Evolutionary conservation across 2,888 invertebrate genomes (phyloP).

Genomic region (Masnerella sp.): DNA sequence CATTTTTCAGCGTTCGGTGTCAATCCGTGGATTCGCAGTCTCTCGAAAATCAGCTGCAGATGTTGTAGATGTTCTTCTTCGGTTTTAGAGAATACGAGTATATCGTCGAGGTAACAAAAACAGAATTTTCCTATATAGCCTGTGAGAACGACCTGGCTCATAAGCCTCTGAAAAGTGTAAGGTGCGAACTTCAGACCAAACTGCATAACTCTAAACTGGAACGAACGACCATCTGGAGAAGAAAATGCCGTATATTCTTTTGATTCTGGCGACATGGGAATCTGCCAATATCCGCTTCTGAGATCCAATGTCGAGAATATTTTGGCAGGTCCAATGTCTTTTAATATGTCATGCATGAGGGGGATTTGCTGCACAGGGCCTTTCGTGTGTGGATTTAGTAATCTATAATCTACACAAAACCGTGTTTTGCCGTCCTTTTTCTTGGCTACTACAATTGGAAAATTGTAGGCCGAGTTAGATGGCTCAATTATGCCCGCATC

Average conservation of each 20-base stretch:
- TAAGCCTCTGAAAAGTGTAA: conserved; percentile 66
- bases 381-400: conserved; percentile 14
- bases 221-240: conserved; percentile 64
- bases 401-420: conserved; percentile 59
- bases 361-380: conserved; percentile 16
- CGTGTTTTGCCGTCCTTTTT: conserved; percentile 50
- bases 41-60: conserved; percentile 57
- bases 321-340: conserved; percentile 56
- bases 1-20: conserved; percentile 15
- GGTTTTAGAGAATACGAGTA: conserved; percentile 61
- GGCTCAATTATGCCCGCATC: conserved; percentile 56
- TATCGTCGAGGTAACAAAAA: conserved; percentile 67
- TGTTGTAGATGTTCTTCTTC: conserved; percentile 60
- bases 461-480: conserved; percentile 49
- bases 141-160: conserved; percentile 59
- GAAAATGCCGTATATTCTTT: conserved; percentile 64
- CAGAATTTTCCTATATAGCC: conserved; percentile 53
- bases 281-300: conserved; percentile 69
- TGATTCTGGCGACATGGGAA: conserved; percentile 61
- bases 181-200: conserved; percentile 66
- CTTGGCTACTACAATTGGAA: conserved; percentile 53
- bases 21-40: conserved; percentile 31
- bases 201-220: conserved; percentile 67
- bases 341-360: conserved; percentile 12
- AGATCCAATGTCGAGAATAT: conserved; percentile 67